Evolutionary conservation across 1,140 invertebrate species (phyloP).

Genomic region (Lanistes nyassanus): DNA sequence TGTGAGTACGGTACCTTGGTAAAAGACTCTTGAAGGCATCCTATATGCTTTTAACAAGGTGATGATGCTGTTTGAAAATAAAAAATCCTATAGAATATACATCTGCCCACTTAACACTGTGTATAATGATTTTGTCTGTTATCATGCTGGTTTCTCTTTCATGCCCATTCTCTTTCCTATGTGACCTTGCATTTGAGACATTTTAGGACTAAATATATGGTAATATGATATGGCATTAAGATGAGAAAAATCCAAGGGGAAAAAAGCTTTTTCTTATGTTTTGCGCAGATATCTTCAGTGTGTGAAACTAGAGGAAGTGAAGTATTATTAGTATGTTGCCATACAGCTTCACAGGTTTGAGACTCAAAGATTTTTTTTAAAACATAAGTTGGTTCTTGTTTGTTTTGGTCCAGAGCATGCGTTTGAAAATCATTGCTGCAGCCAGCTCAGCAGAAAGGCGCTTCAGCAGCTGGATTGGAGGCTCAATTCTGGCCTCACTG

Average conservation of each 20-base stretch:
- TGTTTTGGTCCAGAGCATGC: slow-evolving; percentile 80
- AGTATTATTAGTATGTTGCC: too few relatives aligned
- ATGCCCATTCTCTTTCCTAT: not conserved
- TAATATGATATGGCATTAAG: too few relatives aligned
- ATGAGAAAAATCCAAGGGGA: too few relatives aligned
- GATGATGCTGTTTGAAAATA: not conserved
- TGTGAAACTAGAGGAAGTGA: too few relatives aligned
- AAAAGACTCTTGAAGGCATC: not conserved
- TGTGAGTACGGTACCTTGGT: slow-evolving; percentile 67
- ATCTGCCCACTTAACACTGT: too few relatives aligned
- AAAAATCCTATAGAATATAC: not conserved
- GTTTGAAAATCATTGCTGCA: slow-evolving; percentile 81
- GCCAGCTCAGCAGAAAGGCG: slow-evolving; percentile 83
- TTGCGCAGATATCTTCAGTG: too few relatives aligned
- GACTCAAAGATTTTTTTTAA: not conserved
- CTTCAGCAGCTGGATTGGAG: slow-evolving; percentile 96
- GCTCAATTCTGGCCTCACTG: slow-evolving; percentile 93
- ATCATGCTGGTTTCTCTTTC: too few relatives aligned
- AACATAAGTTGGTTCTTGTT: too few relatives aligned
- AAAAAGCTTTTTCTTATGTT: too few relatives aligned
- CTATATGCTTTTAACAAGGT: not conserved
- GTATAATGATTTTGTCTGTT: too few relatives aligned
- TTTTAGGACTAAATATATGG: too few relatives aligned
- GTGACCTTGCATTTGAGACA: not conserved
- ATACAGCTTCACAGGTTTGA: not conserved